A percentile compares a stretch with the other conserved stretches of the same genome.
These are phyloP conservation scores for Macrophya annulata DNA, from an alignment of 2,888 invertebrate genomes.

Conservation along the genomic window DNA sequence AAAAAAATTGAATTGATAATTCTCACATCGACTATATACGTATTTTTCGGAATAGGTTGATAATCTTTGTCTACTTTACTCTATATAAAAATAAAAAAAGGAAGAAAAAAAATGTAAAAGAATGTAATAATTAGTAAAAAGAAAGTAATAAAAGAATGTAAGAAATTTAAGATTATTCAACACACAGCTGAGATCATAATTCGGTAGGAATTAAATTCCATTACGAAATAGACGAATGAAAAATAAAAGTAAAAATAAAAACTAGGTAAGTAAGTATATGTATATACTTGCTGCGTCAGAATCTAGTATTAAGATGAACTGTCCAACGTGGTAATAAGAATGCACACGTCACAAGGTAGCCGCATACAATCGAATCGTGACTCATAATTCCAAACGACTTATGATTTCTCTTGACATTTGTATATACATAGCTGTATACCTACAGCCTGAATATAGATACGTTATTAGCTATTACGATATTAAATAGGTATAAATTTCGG, in stretches of 20 bases:
- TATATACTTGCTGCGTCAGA: neutral
- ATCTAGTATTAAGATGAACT: neutral
- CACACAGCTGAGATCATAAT: neutral
- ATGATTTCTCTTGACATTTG: conserved; percentile 58
- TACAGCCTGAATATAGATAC: neutral
- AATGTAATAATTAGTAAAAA: neutral
- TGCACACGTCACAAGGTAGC: conserved; percentile 16
- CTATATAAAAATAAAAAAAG: neutral
- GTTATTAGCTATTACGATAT: neutral
- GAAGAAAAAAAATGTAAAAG: neutral
- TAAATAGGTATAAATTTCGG: neutral
- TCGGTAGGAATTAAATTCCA: neutral
- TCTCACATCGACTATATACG: too few relatives aligned
- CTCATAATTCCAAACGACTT: conserved; percentile 37
- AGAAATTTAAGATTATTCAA: too few relatives aligned
- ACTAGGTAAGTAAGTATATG: too few relatives aligned
- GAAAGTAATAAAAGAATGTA: neutral
- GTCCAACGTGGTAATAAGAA: neutral
- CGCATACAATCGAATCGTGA: conserved; percentile 50
- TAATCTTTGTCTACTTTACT: neutral
- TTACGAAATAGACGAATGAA: neutral
- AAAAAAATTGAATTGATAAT: neutral
- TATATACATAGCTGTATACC: neutral
- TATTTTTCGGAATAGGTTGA: neutral
- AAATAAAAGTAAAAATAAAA: neutral